phyloP scores from a whole-genome alignment of 2,113 vertebrate genomes.

The Clarias macrocephalus region DNA sequence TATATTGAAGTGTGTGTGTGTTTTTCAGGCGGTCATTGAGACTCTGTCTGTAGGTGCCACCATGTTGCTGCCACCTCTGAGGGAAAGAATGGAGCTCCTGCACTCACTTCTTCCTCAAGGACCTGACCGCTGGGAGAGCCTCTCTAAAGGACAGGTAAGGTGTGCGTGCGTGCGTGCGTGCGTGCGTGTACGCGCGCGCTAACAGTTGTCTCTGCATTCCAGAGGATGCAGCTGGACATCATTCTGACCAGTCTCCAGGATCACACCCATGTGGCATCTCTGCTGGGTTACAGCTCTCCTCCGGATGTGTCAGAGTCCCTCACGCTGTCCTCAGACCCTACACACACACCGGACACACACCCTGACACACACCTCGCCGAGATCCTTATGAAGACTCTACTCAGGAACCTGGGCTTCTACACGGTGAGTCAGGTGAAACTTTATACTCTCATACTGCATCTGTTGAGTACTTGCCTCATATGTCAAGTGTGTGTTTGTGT shows the following conservation, averaged over 20 bases:
- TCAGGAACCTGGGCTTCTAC: conserved; percentile 96
- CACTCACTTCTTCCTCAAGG: conserved; percentile 95
- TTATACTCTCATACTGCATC: not conserved
- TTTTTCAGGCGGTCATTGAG: conserved; percentile 90
- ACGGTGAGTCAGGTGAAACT: conserved; percentile 75
- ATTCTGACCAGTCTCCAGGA: conserved; percentile 97
- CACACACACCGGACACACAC: conserved; percentile 75
- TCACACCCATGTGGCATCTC: conserved; percentile 94
- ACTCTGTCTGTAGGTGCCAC: conserved; percentile 97
- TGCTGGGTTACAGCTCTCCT: conserved; percentile 92
- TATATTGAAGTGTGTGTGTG: conserved; percentile 12
- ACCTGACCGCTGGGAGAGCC: conserved; percentile 96
- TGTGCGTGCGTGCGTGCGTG: not conserved
- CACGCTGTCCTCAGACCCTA: conserved; percentile 71
- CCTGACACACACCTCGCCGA: conserved; percentile 96
- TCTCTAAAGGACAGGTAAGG: conserved; percentile 94
- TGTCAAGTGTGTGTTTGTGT: conserved; percentile 2
- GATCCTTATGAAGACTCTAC: conserved; percentile 97
- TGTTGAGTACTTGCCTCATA: not conserved
- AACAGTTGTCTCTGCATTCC: conserved; percentile 14
- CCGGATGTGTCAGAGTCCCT: conserved; percentile 82
- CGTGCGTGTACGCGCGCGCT: not conserved
- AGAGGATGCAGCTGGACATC: conserved; percentile 98
- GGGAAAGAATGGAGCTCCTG: conserved; percentile 96
- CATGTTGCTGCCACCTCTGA: conserved; percentile 92